Conservation (phyloP, 2,888 invertebrate species). For the Petrophora chlorosata region DNA sequence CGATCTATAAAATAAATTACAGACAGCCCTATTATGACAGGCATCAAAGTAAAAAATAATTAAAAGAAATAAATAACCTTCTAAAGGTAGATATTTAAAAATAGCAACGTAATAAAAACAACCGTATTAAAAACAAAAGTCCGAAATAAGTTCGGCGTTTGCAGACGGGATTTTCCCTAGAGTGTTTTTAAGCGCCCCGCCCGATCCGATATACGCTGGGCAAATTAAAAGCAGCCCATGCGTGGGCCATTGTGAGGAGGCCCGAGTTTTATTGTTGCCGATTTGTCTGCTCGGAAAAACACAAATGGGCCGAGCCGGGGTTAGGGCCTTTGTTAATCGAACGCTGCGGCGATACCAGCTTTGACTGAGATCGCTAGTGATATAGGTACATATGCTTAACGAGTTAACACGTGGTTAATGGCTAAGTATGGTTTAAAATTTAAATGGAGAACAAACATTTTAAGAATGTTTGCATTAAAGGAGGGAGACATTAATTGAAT, state of each 20-base stretch:
- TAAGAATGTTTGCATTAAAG: too few relatives aligned
- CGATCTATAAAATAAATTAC: too few relatives aligned
- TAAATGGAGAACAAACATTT: too few relatives aligned
- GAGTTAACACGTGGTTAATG: too few relatives aligned
- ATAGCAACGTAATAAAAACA: conserved; percentile 48
- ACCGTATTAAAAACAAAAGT: conserved; percentile 54
- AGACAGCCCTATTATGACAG: too few relatives aligned
- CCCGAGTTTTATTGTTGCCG: conserved; percentile 76
- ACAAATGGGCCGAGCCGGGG: conserved; percentile 72
- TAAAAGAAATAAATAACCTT: too few relatives aligned
- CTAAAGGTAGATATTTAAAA: conserved; percentile 25
- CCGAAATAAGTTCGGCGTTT: conserved; percentile 45
- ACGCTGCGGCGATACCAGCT: conserved; percentile 38
- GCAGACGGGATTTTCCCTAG: conserved; percentile 63
- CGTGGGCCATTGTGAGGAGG: conserved; percentile 73
- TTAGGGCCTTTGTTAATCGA: conserved; percentile 77
- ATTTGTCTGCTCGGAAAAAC: conserved; percentile 78
- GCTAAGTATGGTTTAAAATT: too few relatives aligned
- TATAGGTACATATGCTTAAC: conserved; percentile 32
- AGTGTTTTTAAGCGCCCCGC: conserved; percentile 73
- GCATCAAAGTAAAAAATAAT: conserved; percentile 49
- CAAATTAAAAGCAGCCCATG: conserved; percentile 82
- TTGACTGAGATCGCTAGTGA: conserved; percentile 27
- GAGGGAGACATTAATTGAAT: too few relatives aligned
- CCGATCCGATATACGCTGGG: conserved; percentile 70